Conservation (phyloP, 2,888 invertebrate species). For the Mimumesa dahlbomi region DNA sequence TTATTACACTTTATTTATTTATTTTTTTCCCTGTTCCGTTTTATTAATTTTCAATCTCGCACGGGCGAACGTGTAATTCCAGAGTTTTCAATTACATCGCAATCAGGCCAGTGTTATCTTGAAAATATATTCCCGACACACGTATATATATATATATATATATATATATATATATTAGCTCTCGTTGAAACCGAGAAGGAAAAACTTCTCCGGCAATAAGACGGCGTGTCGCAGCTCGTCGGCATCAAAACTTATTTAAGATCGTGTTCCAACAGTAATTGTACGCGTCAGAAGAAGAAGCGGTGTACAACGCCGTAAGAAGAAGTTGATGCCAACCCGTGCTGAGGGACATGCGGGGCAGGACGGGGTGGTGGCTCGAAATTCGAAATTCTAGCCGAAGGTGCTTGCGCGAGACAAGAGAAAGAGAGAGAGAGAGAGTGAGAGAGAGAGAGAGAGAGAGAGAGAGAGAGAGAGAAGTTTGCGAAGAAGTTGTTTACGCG, state of each 20-base stretch:
- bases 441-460: too few relatives aligned
- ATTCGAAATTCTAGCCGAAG: constrained; percentile 70
- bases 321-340: constrained; percentile 52
- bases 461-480: constrained; percentile 69
- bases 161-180: too few relatives aligned
- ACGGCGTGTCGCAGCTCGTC: constrained; percentile 2
- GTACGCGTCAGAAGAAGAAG: constrained; percentile 51
- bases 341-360: constrained; percentile 23
- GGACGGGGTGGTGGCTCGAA: constrained; percentile 49
- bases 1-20: too few relatives aligned
- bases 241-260: constrained; percentile 51
- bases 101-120: too few relatives aligned
- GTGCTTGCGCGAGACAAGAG: constrained; percentile 60
- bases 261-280: constrained; percentile 51
- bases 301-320: constrained; percentile 42
- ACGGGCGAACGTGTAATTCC: too few relatives aligned
- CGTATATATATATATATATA: too few relatives aligned
- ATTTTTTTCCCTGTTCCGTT: too few relatives aligned
- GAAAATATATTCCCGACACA: too few relatives aligned
- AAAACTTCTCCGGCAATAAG: constrained; percentile 25
- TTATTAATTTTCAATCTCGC: too few relatives aligned
- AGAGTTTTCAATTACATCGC: too few relatives aligned
- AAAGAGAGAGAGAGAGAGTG: too few relatives aligned
- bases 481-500: constrained; percentile 69
- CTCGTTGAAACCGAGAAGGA: neutral